Percentiles rank a stretch among this genome's conserved stretches.
Conservation (phyloP, 92 coral and sea anemone species). For the Chrysogorgia sp. region DNA sequence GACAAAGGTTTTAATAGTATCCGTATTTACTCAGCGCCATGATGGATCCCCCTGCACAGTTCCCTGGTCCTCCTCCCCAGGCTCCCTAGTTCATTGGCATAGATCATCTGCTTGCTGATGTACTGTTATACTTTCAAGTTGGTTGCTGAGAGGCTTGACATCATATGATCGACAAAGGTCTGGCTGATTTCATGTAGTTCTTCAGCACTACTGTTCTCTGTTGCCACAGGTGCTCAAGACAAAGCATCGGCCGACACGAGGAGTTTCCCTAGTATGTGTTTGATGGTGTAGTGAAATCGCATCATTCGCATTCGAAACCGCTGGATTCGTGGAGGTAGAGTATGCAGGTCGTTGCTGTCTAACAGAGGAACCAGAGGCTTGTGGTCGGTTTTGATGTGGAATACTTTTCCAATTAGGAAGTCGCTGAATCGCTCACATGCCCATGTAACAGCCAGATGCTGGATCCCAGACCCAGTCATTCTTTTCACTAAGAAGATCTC, state of each 20-base stretch:
- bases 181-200: conserved; percentile 35
- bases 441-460: conserved; percentile 43
- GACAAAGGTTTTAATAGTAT: too few species aligned
- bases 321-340: conserved; percentile 23
- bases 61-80: too few species aligned
- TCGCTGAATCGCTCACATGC: conserved; percentile 41
- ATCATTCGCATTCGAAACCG: conserved; percentile 14
- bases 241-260: conserved; percentile 51
- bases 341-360: conserved; percentile 5
- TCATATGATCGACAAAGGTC: conserved; percentile 39
- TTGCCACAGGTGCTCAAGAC: conserved; percentile 46
- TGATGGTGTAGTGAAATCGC: not conserved
- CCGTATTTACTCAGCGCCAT: too few species aligned
- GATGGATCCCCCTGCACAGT: too few species aligned
- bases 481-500: not conserved
- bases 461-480: conserved; percentile 29
- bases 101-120: too few species aligned
- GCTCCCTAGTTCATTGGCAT: too few species aligned
- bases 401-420: conserved; percentile 8
- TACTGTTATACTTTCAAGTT: too few species aligned
- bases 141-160: too few species aligned
- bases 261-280: not conserved
- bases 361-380: conserved; percentile 16
- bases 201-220: not conserved
- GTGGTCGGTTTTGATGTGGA: too few species aligned